Evolutionary conservation across 2,888 invertebrate species (phyloP).

Genomic region (Erebia epiphron): DNA sequence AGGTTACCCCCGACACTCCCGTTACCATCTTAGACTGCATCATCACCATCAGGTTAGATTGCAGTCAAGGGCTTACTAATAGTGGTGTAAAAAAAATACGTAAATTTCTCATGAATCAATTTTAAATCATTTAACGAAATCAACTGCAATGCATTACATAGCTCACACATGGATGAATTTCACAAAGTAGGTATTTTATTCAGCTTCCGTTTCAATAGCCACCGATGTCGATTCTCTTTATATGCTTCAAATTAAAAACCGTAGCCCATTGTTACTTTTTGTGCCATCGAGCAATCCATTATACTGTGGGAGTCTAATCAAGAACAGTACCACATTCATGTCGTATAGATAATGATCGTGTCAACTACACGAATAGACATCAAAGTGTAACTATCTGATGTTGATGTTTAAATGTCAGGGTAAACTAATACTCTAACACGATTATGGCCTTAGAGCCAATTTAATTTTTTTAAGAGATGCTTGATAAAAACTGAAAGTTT

Average conservation of each 20-base stretch:
- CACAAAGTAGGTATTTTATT: not conserved
- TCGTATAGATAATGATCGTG: constrained; percentile 7
- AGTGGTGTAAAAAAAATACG: too few relatives aligned
- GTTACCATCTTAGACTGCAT: too few relatives aligned
- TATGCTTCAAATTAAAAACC: not conserved
- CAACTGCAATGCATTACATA: too few relatives aligned
- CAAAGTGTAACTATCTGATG: constrained; percentile 32
- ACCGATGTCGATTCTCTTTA: constrained; percentile 1
- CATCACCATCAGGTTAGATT: too few relatives aligned
- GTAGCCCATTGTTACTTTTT: not conserved
- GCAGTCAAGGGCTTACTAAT: too few relatives aligned
- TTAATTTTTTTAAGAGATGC: not conserved
- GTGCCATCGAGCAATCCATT: constrained; percentile 14
- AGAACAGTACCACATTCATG: constrained; percentile 9
- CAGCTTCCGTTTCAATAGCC: not conserved
- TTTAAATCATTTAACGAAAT: too few relatives aligned
- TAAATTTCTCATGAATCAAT: too few relatives aligned
- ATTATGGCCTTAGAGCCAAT: not conserved
- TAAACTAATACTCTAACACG: not conserved
- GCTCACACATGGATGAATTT: not conserved
- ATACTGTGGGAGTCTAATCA: constrained; percentile 12
- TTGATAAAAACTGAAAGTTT: not conserved
- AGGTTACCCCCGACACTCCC: too few relatives aligned
- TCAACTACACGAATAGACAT: constrained; percentile 16
- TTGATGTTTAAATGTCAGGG: constrained; percentile 22